phyloP scores from a whole-genome alignment of 2,888 invertebrate genomes.

The Subacronicta megacephala region DNA sequence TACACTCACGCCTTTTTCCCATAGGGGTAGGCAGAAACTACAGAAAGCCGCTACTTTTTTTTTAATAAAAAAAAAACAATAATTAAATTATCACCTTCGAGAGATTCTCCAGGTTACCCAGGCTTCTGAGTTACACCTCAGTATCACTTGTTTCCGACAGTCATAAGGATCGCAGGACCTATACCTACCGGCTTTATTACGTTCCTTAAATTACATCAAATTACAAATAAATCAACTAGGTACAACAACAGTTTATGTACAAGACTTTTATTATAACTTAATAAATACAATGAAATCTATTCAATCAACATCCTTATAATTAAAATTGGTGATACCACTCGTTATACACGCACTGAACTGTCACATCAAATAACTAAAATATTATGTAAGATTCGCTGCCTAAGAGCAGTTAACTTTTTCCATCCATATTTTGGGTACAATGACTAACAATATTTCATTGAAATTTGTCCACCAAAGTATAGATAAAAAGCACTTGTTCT shows the following conservation, averaged over 20 bases:
- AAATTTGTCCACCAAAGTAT: not conserved
- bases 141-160: too few species aligned
- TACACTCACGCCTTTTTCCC: too few species aligned
- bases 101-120: too few species aligned
- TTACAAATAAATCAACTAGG: slow-evolving; percentile 10
- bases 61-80: too few species aligned
- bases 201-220: too few species aligned
- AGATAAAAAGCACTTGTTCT: slow-evolving; percentile 4
- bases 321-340: slow-evolving; percentile 23
- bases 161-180: too few species aligned
- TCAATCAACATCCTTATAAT: slow-evolving; percentile 42
- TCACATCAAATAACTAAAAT: slow-evolving; percentile 25
- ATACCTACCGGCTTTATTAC: too few species aligned
- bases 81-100: too few species aligned
- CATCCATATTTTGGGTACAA: slow-evolving; percentile 4
- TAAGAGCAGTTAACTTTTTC: not conserved
- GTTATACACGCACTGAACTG: slow-evolving; percentile 6
- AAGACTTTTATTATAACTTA: slow-evolving; percentile 54
- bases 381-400: slow-evolving; percentile 14
- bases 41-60: too few species aligned
- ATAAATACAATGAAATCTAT: slow-evolving; percentile 51
- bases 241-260: slow-evolving; percentile 46
- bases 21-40: too few species aligned
- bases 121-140: too few species aligned
- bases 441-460: slow-evolving; percentile 6